phyloP scores from a whole-genome alignment of 2,888 invertebrate species.

The Mimachlamys varia region DNA sequence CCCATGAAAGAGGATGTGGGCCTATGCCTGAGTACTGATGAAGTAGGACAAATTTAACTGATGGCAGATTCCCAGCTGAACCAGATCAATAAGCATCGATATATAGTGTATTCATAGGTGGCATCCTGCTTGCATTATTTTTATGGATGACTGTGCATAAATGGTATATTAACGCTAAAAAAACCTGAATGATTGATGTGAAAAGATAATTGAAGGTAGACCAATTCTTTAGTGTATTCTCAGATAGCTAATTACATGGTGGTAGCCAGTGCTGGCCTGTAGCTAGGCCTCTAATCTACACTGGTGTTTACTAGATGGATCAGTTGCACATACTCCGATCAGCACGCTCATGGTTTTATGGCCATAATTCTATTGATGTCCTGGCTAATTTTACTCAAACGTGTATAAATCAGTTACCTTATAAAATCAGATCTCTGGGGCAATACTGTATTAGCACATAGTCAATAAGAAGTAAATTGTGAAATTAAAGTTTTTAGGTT shows the following conservation, averaged over 20 bases:
- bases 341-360: neutral
- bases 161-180: slow-evolving; percentile 21
- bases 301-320: neutral
- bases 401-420: neutral
- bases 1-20: neutral
- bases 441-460: too few species aligned
- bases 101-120: neutral
- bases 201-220: slow-evolving; percentile 21
- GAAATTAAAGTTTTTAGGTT: too few species aligned
- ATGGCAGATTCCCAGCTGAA: slow-evolving; percentile 3
- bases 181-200: neutral
- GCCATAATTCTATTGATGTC: neutral
- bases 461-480: too few species aligned
- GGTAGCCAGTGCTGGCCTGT: neutral
- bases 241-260: slow-evolving; percentile 1
- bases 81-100: neutral
- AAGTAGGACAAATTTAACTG: slow-evolving; percentile 28
- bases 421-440: too few species aligned
- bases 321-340: neutral
- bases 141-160: neutral
- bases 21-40: neutral
- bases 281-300: neutral
- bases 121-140: neutral
- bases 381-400: neutral
- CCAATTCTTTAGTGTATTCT: neutral